Evolutionary conservation across 2,113 vertebrate genomes (phyloP), one percentile per base, ranked within the genome.

Genomic region (Prunella fulvescens): DNA sequence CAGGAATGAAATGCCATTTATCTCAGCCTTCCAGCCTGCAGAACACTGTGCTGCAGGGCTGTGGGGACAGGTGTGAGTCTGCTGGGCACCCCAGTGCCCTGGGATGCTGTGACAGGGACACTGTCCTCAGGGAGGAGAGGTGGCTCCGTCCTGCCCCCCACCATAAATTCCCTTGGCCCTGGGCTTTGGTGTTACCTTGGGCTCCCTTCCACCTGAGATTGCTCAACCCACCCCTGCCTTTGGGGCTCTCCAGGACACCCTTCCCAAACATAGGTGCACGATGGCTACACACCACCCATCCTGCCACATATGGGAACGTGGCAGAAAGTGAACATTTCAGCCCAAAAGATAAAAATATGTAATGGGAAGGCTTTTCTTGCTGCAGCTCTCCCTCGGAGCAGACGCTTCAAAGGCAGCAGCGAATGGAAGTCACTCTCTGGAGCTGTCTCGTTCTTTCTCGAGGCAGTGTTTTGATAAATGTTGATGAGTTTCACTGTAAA

Each of bases 401-500:
- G 70, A 61, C 19, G 92, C 94, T 95, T 95, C 96, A 81, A 69
- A 98, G 96, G 62, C 95, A 82, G 81, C 87, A 50, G 88, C 44
- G 83, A 89, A 54, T 65, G 77, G 90, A 64, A 94, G 96, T 86
- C 96, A 25, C 81, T 85, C 45, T 73, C 94, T 91, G 53, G 85
- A 94, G 96, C 97, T 96, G 90, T 93, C 96, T 96, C 84, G 1
- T 91, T 95, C 96, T 96, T 93, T 97, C 98, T 97, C 1, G 54
- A 95, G 98, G 98, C 97, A 28, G 71, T 96, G 95, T 98, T 98
- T 98, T 98, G 98, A 98, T 98, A 97, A 98, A 98, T 95, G 98
- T 88, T 97, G 98, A 98, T 98, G 98, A 97, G 97, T 98, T 98
- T 97, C 97, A 98, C 97, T 97, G 97, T 98, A 98, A 98, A 98